Evolutionary conservation across 2,113 vertebrate genomes (phyloP).

Genomic region (Phyllostomus hastatus): DNA sequence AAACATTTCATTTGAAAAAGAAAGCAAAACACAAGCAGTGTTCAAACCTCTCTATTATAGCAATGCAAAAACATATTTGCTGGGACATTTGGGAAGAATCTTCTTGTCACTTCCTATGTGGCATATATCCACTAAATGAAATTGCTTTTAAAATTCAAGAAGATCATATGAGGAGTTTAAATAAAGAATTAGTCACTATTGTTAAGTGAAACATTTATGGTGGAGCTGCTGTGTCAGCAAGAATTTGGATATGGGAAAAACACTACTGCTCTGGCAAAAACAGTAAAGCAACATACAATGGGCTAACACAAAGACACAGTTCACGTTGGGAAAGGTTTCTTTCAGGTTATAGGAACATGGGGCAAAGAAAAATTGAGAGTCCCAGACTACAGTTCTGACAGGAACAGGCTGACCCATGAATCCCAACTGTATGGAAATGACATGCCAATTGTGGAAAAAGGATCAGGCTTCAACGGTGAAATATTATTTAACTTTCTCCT

Average conservation of each 20-base stretch:
- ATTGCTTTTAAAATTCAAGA: slow-evolving; percentile 16
- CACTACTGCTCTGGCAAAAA: neutral
- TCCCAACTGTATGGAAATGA: neutral
- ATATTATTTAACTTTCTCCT: neutral
- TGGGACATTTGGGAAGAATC: neutral
- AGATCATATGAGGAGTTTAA: neutral
- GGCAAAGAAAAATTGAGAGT: neutral
- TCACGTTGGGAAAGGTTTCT: neutral
- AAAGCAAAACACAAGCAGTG: neutral
- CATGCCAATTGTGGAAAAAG: neutral
- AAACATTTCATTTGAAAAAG: slow-evolving; percentile 10
- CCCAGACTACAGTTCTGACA: neutral
- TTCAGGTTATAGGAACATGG: neutral
- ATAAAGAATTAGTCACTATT: neutral
- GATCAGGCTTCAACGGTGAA: neutral
- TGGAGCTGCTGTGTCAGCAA: neutral
- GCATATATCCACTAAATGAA: neutral
- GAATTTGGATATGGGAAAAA: neutral
- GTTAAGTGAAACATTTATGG: neutral
- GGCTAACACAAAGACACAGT: neutral
- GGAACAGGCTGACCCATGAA: neutral
- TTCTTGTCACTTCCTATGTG: neutral
- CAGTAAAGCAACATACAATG: neutral
- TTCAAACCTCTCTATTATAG: neutral
- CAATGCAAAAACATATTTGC: neutral